Evolutionary conservation across 2,888 invertebrate species (phyloP).

Genomic region (Latrodectus elegans): DNA sequence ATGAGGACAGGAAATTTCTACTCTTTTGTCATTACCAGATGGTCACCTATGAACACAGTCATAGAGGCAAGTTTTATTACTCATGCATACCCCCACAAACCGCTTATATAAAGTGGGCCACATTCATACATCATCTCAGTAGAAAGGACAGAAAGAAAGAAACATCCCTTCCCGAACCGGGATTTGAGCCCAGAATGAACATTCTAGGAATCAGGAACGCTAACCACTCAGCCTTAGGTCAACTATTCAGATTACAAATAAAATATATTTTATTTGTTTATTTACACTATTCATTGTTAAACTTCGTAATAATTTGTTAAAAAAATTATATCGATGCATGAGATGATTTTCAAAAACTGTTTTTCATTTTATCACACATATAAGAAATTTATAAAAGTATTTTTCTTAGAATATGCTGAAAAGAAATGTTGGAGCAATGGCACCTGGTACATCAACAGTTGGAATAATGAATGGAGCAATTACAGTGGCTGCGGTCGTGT

Average conservation of each 20-base stretch:
- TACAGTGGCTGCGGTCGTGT: slow-evolving; percentile 71
- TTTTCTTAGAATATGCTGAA: slow-evolving; percentile 68
- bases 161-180: neutral
- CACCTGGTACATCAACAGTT: slow-evolving; percentile 67
- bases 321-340: neutral
- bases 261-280: no score
- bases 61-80: no score
- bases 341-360: neutral
- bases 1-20: no score
- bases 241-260: no score
- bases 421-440: slow-evolving; percentile 70
- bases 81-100: neutral
- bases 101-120: neutral
- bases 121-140: neutral
- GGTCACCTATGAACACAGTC: no score
- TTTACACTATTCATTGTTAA: no score
- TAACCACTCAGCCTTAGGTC: neutral
- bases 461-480: slow-evolving; percentile 71
- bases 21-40: no score
- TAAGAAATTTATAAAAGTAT: neutral
- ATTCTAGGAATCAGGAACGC: neutral
- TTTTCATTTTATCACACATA: neutral
- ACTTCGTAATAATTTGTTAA: neutral
- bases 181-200: neutral
- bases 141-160: neutral